Conservation (phyloP, 2,113 vertebrate species). For the Stigmatopora argus region DNA sequence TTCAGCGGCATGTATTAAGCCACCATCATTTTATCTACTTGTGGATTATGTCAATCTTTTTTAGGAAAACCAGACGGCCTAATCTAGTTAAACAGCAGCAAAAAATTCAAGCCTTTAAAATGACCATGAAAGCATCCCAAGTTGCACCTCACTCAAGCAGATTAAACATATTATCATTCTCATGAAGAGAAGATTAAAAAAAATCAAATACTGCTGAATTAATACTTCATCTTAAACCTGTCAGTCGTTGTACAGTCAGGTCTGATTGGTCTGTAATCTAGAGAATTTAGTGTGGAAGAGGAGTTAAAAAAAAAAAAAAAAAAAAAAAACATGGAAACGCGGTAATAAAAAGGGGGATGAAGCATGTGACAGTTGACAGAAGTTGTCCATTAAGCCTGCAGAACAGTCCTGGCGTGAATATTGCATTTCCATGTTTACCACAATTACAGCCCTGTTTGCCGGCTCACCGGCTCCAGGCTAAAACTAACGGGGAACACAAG, state of each 20-base stretch:
- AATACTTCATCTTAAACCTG: slow-evolving; percentile 8
- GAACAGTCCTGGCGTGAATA: slow-evolving; percentile 46
- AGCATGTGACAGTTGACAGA: slow-evolving; percentile 48
- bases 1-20: background rate
- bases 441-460: slow-evolving; percentile 46
- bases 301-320: slow-evolving; percentile 8
- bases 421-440: slow-evolving; percentile 51
- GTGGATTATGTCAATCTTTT: background rate
- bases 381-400: slow-evolving; percentile 48
- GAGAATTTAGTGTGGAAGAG: slow-evolving; percentile 2
- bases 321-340: slow-evolving; percentile 16
- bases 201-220: background rate
- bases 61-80: background rate
- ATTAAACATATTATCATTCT: slow-evolving; percentile 7
- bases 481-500: slow-evolving; percentile 28
- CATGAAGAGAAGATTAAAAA: slow-evolving; percentile 3
- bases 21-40: background rate
- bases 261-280: slow-evolving; percentile 3
- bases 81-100: background rate
- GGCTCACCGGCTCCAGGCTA: slow-evolving; percentile 39
- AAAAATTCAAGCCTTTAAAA: background rate
- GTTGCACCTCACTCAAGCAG: slow-evolving; percentile 5
- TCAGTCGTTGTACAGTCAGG: slow-evolving; percentile 2
- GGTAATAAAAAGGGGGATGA: background rate
- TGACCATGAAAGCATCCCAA: background rate